Evolutionary conservation across 1,140 invertebrate genomes (phyloP).

Genomic region (Bombus fervidus): DNA sequence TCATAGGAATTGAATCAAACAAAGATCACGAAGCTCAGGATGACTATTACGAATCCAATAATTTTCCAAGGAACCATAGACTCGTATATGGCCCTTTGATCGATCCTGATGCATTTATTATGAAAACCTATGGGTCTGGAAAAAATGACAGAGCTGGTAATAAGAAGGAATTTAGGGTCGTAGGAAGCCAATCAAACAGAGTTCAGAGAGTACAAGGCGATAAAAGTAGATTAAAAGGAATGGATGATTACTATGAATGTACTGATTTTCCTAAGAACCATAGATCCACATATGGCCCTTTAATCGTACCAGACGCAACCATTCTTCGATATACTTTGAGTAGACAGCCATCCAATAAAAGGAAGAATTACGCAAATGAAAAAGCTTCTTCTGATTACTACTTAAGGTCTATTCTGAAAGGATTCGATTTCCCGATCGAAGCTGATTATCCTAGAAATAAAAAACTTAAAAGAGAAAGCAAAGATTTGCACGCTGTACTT

Average conservation of each 20-base stretch:
- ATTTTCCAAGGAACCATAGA: background rate
- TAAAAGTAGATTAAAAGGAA: background rate
- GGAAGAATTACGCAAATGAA: background rate
- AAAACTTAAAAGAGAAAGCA: constrained; percentile 45
- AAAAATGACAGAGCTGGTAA: background rate
- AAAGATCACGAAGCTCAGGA: background rate
- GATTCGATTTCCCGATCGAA: background rate
- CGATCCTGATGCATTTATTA: background rate
- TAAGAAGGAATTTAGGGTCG: background rate
- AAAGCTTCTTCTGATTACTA: background rate
- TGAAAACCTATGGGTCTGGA: constrained; percentile 22
- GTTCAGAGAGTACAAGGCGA: background rate
- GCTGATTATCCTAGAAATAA: background rate
- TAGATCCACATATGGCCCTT: background rate
- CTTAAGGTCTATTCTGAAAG: background rate
- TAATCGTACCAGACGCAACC: background rate
- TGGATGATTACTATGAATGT: background rate
- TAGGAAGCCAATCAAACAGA: no score
- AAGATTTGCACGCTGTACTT: constrained; percentile 57
- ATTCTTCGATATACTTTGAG: background rate
- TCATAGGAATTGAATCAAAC: background rate
- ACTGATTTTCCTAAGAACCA: background rate
- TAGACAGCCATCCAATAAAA: background rate
- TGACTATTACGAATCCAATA: background rate
- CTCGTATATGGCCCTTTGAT: background rate